phyloP scores from a whole-genome alignment of 2,113 vertebrate genomes.

The Sturnus vulgaris region DNA sequence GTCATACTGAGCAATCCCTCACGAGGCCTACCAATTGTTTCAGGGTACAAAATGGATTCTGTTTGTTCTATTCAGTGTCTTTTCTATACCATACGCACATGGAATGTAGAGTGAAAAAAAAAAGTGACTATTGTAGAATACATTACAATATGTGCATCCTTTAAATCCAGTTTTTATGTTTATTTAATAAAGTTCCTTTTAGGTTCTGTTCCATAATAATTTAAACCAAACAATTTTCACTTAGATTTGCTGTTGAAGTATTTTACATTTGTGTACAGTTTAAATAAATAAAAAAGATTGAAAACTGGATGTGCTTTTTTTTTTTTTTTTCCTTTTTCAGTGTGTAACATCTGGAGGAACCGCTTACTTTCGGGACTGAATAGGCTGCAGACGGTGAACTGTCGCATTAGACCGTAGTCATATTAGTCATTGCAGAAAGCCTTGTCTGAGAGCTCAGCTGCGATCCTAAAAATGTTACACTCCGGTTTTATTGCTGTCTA shows the following conservation, averaged over 20 bases:
- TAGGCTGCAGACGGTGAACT: conserved; percentile 20
- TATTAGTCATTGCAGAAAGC: conserved; percentile 51
- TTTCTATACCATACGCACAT: conserved; percentile 88
- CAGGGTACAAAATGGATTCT: conserved; percentile 90
- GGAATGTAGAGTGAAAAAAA: conserved; percentile 74
- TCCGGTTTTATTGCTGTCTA: background rate
- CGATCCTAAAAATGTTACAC: conserved; percentile 19
- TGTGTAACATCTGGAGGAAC: conserved; percentile 48
- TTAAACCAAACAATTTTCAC: conserved; percentile 91
- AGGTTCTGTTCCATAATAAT: conserved; percentile 94
- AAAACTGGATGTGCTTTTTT: conserved; percentile 53
- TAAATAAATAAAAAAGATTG: conserved; percentile 89
- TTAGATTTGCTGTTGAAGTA: conserved; percentile 80
- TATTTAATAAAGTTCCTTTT: conserved; percentile 98
- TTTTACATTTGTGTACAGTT: conserved; percentile 93
- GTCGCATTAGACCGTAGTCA: background rate
- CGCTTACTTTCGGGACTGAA: conserved; percentile 19
- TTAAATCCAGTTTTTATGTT: conserved; percentile 84
- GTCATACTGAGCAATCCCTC: conserved; percentile 78
- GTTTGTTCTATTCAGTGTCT: conserved; percentile 86
- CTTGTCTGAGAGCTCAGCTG: conserved; percentile 54
- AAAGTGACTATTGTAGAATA: conserved; percentile 66
- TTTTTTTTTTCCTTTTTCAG: background rate
- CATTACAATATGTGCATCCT: conserved; percentile 75
- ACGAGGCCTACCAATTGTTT: conserved; percentile 89